Base-by-base conservation (phyloP, 2,797 vertebrate genomes). In the Salarias fasciatus region DNA sequence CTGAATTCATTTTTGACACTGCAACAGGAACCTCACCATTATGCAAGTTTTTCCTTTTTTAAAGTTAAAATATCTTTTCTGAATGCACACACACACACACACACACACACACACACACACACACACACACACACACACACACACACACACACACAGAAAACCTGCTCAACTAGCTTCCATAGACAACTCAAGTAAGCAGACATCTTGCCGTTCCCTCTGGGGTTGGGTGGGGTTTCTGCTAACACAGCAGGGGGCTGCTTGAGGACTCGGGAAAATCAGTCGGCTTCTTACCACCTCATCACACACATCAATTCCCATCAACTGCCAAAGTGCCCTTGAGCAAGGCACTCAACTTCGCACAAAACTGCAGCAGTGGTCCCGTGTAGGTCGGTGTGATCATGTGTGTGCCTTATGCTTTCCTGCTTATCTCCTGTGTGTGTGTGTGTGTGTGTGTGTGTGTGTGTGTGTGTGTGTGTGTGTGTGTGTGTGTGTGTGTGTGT, bases 271-370 rank as follows among this genome's bases (percentile, higher is more conserved):
- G 63, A 50, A 56, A 71, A 35, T 63, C 75, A 68, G 69, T 15
- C 1, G 40, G 66, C 40, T 56, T 76, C 65, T 64, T 63, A 62
- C 63, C 44, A 44, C 78, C 44, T 64, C 67, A 75, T 70, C 42
- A 10, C 35, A 60, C 30, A 67, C 61, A 66, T 80, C 62, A 72
- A 81, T 57, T 64, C 42, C 76, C 60, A 46, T 69, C 69, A 11
- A 49, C 57, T 64, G 41, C 30, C 54, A 62, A 57, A 50, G 53
- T 59, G 45, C 70, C 69, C 69, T 68, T 76, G 41, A 84, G 79
- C 69, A 80, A 63, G 60, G 54, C 73, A 71, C 41, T 73, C 49
- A 68, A 48, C 62, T 58, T 46, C 54, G 66, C 41, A 54, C 45
- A 73, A 51, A 52, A 53, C 58, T 54, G 49, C 56, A 63, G 61